Evolutionary conservation across 2,888 invertebrate species (phyloP).

Genomic region (Zele albiditarsus): DNA sequence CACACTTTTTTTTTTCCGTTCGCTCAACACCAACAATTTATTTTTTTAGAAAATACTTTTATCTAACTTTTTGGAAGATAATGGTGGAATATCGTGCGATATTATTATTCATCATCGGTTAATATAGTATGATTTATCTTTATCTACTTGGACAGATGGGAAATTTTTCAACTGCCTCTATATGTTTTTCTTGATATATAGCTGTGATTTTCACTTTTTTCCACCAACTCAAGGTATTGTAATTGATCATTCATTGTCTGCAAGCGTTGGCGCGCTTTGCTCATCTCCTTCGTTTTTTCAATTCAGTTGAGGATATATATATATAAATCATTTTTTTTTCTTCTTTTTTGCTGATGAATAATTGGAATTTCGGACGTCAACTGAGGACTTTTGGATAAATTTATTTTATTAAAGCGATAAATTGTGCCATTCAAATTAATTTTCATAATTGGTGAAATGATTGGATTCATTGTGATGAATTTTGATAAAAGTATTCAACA

Average conservation of each 20-base stretch:
- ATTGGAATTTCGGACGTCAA: no score
- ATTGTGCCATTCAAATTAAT: no score
- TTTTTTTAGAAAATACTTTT: neutral
- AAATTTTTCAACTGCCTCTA: no score
- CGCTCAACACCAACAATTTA: neutral
- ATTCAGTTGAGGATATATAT: neutral
- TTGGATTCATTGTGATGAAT: no score
- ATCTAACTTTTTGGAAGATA: neutral
- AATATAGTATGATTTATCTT: neutral
- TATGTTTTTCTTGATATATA: neutral
- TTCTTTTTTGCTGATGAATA: no score
- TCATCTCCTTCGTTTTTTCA: neutral
- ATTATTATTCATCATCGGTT: constrained; percentile 1
- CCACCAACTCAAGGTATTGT: neutral
- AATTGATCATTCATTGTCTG: constrained; percentile 1
- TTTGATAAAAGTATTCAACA: no score
- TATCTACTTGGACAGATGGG: neutral
- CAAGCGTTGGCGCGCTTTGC: neutral
- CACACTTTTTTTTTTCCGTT: neutral
- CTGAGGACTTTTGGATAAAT: no score
- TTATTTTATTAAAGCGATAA: no score
- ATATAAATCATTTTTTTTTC: neutral
- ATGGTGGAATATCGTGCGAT: neutral
- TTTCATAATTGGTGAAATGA: no score
- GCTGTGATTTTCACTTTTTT: neutral